Evolutionary conservation across 2,113 vertebrate genomes (phyloP), one percentile per base, ranked within the genome.

Genomic region (Phocoena phocoena): DNA sequence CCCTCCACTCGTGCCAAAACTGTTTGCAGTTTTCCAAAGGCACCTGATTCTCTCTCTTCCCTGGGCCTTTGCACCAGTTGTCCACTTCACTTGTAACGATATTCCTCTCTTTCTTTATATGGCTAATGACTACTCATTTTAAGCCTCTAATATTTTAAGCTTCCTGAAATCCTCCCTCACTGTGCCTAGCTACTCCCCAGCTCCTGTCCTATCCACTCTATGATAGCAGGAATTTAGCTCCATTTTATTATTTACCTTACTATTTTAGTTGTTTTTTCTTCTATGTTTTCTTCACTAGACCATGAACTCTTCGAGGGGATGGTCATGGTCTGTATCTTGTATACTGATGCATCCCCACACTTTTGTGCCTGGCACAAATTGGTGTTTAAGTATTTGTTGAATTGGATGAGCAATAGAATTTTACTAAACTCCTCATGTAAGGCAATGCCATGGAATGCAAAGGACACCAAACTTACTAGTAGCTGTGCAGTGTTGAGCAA

Each of bases 301-400:
- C 5, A 2, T 28, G 50, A 77, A n/a, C 33, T n/a, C 68, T 95
- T 62, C 36, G 63, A 70, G 63, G 62, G 5, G 2, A n/a, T 36
- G 23, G 73, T 2, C 5, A 2, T 33, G 25, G 73, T 36, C 44
- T 83, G 58, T 28, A 6, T 83, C 53, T 60, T 53, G 17, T 44
- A 13, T 55, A 36, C 28, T 38, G 58, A 58, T 21, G 47, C 14
- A 20, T 62, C 63, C 79, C 81, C 36, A n/a, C 58, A 14, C 70
- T 44, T 79, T 38, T 36, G 53, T 67, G 81, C 18, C 76, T 95
- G 82, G 77, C 82, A 74, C 47, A 50, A 17, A 68, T 63, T 38
- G 68, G 74, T 25, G 14, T 47, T 92, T 47, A 83, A 89, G 73
- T 68, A 33, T 93, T 90, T 96, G 79, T 73, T 83, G 79, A 94